Evolutionary conservation across 2,113 vertebrate genomes (phyloP), one percentile per base, ranked within the genome.

Genomic region (Sprattus sprattus): DNA sequence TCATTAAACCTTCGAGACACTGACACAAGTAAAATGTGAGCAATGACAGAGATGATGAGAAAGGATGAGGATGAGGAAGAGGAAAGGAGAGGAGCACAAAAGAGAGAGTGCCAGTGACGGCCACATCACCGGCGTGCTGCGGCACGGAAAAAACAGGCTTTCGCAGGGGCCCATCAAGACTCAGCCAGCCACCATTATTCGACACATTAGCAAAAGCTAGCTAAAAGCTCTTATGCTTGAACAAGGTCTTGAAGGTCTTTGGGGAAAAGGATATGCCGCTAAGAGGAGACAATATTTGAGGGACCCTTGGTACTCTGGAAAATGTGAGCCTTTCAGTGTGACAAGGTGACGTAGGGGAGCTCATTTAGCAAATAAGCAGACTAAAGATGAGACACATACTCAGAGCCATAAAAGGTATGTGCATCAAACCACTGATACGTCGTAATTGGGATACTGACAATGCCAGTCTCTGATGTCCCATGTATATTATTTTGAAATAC

Each of bases 161-260:
- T 86, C 82, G 71, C 28, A 15, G 13, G 88, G 85, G 84, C 84
- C 84, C 86, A 94, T 95, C 93, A 94, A 95, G 94, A 95, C 93
- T 89, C 87, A 89, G 89, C 83, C 83, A 87, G 89, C 87, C 86
- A 90, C 93, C 94, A 95, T 95, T 95, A 95, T 94, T 95, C 93
- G 93, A 93, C 93, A 96, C 94, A 95, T 95, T 95, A 96, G 95
- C 84, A 87, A 92, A 91, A 93, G 94, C 91, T 93, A 94, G 94
- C 94, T 96, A 96, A 96, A 96, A 95, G 95, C 95, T 93, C 93
- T 95, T 94, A 92, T 92, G 91, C 92, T 92, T 86, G 92, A 94
- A 91, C 91, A 94, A 92, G 94, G 95, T 95, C 93, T 94, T 91
- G 90, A 91, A 94, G 95, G 95, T 95, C 95, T 92, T 92, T 88